Base-by-base conservation (phyloP, 2,797 vertebrate species). In the Melopsittacus undulatus region DNA sequence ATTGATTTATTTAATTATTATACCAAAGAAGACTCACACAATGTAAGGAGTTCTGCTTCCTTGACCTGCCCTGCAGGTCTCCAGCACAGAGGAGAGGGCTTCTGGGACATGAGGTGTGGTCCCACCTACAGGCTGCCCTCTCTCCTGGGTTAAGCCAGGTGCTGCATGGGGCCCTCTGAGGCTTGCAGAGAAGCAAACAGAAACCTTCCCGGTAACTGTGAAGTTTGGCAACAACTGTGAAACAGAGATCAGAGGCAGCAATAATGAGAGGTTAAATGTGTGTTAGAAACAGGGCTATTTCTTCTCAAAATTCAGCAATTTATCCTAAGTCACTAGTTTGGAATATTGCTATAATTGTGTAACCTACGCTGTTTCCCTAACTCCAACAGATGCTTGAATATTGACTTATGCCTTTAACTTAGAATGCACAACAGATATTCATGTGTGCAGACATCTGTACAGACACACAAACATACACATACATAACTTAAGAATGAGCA, bases 151-250 rank as follows among this genome's bases (percentile, higher is more conserved):
- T 43, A 69, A 1, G 21, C 38, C 52, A 64, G 48, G 40, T 38
- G 40, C 64, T 74, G 40, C 21, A 26, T 5, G 49, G 11, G 17
- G 57, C 61, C 61, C 46, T 67, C 40, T 1, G 3, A 49, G 51
- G 43, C 70, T 87, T 73, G 54, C 51, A 62, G 43, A 48, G 38
- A 46, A 68, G 29, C 68, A 26, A 59, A 67, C 7, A 87, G 64
- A 72, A 89, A 49, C 27, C 19, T 21, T 46, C 17, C 54, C 1
- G 0, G n/a, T 72, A 73, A 69, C 56, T 54, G n/a, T 40, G 29
- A 93, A 40, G 12, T 79, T 87, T 96, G 96, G 87, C 87, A 92
- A 92, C 21, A 70, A 14, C 15, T 29, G 9, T 64, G 75, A 81
- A 84, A 51, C 46, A 82, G 22, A 93, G 23, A 77, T 38, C 63